Percentiles rank a stretch among this genome's conserved stretches.
These are phyloP conservation scores for Epinephelus lanceolatus DNA, from an alignment of 2,113 vertebrate genomes.

Conservation along the genomic window DNA sequence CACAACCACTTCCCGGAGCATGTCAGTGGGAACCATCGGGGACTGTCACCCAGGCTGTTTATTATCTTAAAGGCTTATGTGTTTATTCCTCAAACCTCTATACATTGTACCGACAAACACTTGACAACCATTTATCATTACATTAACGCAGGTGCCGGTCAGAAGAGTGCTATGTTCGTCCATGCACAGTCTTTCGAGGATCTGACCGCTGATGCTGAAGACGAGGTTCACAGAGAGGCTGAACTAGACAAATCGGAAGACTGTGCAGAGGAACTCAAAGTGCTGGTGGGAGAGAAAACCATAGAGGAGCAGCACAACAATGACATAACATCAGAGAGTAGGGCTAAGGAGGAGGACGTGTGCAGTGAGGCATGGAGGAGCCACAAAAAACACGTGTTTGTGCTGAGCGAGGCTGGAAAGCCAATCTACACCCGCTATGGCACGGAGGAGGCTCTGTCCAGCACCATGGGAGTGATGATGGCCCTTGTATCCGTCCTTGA, in stretches of 20 bases:
- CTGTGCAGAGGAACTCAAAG: constrained; percentile 69
- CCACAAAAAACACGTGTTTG: constrained; percentile 95
- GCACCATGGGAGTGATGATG: constrained; percentile 98
- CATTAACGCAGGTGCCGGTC: constrained; percentile 88
- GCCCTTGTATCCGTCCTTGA: constrained; percentile 96
- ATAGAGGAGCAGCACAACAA: constrained; percentile 80
- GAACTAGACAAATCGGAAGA: constrained; percentile 79
- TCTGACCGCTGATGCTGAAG: constrained; percentile 86
- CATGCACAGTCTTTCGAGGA: constrained; percentile 95
- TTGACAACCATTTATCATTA: background rate
- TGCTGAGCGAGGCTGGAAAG: constrained; percentile 97
- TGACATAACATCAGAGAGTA: constrained; percentile 51
- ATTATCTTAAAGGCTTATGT: background rate
- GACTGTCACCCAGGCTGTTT: background rate
- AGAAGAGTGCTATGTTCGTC: constrained; percentile 93
- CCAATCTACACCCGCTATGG: constrained; percentile 97
- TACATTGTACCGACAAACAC: background rate
- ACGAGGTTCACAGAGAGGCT: constrained; percentile 56
- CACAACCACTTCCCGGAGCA: background rate
- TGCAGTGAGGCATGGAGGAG: constrained; percentile 91
- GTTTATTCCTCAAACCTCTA: background rate
- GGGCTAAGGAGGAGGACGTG: constrained; percentile 89
- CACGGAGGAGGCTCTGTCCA: constrained; percentile 96
- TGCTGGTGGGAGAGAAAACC: constrained; percentile 86
- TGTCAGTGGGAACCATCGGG: background rate